A percentile compares a stretch with the other conserved stretches of the same genome.
These are phyloP conservation scores for Coracopsis vasa DNA, from an alignment of 2,113 vertebrate genomes.

Conservation along the genomic window DNA sequence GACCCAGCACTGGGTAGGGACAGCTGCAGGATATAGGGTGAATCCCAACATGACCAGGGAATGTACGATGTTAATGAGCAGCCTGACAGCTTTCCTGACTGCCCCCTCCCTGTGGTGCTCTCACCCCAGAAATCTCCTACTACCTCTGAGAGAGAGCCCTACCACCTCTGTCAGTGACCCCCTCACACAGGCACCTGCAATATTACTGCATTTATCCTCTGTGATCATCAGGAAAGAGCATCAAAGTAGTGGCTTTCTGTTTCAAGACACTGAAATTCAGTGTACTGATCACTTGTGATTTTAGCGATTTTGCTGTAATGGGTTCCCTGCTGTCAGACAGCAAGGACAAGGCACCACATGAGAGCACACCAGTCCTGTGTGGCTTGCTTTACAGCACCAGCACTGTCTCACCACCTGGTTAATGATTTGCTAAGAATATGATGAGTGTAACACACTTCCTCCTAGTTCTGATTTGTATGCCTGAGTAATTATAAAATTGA, in stretches of 20 bases:
- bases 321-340: not conserved
- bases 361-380: not conserved
- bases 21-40: not conserved
- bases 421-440: not conserved
- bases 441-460: not conserved
- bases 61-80: not conserved
- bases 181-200: not conserved
- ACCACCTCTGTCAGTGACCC: not conserved
- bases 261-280: not conserved
- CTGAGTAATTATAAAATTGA: not conserved
- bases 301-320: not conserved
- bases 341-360: accelerated
- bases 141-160: not conserved
- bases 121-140: not conserved
- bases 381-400: accelerated
- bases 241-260: not conserved
- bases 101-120: not conserved
- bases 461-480: not conserved
- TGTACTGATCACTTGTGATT: not conserved
- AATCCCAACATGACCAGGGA: not conserved
- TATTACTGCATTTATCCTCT: not conserved
- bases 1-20: not conserved
- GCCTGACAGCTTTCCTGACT: not conserved
- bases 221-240: not conserved
- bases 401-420: not conserved